Base-by-base conservation (phyloP, 2,113 vertebrate genomes). In the Cyprinodon brontotheroides region DNA sequence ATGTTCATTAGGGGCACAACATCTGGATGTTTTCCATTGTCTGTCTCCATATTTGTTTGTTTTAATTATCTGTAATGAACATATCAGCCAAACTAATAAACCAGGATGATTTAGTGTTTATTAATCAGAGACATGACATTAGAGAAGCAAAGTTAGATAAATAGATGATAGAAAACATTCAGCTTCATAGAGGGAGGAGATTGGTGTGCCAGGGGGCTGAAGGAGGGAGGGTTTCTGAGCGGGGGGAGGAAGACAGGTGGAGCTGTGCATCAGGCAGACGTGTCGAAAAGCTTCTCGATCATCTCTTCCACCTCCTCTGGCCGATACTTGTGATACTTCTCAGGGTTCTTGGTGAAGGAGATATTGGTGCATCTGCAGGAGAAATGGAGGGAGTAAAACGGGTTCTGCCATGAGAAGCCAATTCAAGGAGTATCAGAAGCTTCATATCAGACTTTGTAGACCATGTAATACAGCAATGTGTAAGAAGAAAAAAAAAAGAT, bases 261-360 rank as follows among this genome's bases (percentile, higher is more conserved):
- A 4, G 36, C 50, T 20, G 9, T 3, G 17, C 64, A 45, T 95
- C 89, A 99, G 20, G 98, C 98, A 0, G 98, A 99, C 1, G 98
- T 99, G 91, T 99, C 98, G 14, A 99, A 99, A 53, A 99, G 95
- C 89, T 90, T 96, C 43, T 98, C 97, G 0, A 99, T 99, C 98
- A 99, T 99, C 65, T 97, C 96, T 61, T 97, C 97, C 74, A 99
- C 98, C 38, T 98, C 96, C 41, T 99, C 98, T 0, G 97, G 94
- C 0, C 94, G 94, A 82, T 99, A 99, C 84, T 97, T 98, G 91
- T 96, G 95, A 79, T 99, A 99, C 83, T 99, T 99, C 89, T 98
- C 98, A 0, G 94, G 96, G 90, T 99, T 99, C 92, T 99, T 99
- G 78, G 98, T 99, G 90, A 99, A 99, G 22, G 96, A 94, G 74